Percentiles rank a stretch among this genome's conserved stretches.
Conservation (phyloP, 2,888 invertebrate species). For the Trimorus sp. region DNA sequence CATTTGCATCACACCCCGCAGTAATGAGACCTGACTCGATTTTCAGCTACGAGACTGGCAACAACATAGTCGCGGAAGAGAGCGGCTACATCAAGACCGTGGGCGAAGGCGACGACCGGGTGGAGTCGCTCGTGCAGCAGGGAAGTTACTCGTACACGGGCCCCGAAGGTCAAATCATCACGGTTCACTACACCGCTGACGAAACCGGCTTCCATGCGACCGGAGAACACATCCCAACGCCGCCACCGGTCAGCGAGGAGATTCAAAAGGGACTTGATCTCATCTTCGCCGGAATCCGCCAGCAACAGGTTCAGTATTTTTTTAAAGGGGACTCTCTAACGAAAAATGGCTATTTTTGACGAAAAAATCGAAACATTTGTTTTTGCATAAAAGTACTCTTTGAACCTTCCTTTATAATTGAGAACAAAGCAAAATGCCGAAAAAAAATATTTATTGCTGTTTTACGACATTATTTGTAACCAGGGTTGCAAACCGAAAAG, state of each 20-base stretch:
- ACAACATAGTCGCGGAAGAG: constrained; percentile 90
- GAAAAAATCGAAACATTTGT: too few species aligned
- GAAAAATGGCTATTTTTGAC: too few species aligned
- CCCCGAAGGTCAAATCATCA: constrained; percentile 89
- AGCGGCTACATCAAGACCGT: constrained; percentile 88
- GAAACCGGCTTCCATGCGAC: constrained; percentile 91
- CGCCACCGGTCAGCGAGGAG: constrained; percentile 91
- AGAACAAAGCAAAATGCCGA: too few species aligned
- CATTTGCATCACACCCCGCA: constrained; percentile 62
- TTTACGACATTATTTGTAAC: too few species aligned
- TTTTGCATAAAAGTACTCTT: too few species aligned
- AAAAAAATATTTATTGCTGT: too few species aligned
- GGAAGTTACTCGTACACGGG: constrained; percentile 91
- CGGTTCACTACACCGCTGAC: constrained; percentile 90
- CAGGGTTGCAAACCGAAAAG: too few species aligned
- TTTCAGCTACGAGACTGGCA: constrained; percentile 90
- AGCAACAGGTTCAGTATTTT: constrained; percentile 82
- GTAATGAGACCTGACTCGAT: constrained; percentile 51
- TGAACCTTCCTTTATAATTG: too few species aligned
- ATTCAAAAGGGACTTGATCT: constrained; percentile 93
- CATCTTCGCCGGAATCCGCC: constrained; percentile 91
- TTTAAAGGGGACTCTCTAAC: too few species aligned
- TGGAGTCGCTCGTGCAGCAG: constrained; percentile 88
- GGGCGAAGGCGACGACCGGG: constrained; percentile 87
- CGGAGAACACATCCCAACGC: constrained; percentile 92